Conservation (phyloP, 2,888 invertebrate genomes). For the Timema cristinae region DNA sequence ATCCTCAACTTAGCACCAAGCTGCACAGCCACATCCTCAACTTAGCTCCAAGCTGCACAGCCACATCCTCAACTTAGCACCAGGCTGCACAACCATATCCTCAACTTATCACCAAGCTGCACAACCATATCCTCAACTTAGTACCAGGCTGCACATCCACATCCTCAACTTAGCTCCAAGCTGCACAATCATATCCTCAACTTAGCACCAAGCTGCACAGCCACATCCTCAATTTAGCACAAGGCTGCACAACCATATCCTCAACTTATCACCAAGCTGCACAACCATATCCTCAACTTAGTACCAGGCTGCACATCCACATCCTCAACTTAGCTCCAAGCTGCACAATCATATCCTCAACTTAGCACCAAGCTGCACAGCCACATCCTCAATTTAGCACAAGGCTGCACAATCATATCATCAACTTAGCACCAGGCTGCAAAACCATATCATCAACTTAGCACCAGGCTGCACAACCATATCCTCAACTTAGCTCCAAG, state of each 20-base stretch:
- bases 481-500: too few species aligned
- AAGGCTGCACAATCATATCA: slow-evolving; percentile 13
- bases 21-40: too few species aligned
- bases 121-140: slow-evolving; percentile 22
- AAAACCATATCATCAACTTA: slow-evolving; percentile 22
- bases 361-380: slow-evolving; percentile 6
- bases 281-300: slow-evolving; percentile 22
- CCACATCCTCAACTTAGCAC: slow-evolving; percentile 22
- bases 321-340: too few species aligned
- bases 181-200: slow-evolving; percentile 24
- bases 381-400: slow-evolving; percentile 21
- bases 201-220: slow-evolving; percentile 6
- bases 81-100: not conserved
- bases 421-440: slow-evolving; percentile 17
- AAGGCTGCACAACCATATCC: not conserved
- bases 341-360: slow-evolving; percentile 24
- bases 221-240: slow-evolving; percentile 21
- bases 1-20: slow-evolving; percentile 20
- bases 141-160: not conserved
- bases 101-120: too few species aligned
- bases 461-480: not conserved
- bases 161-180: too few species aligned
- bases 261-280: too few species aligned
- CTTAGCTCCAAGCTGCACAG: too few species aligned
- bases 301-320: not conserved